Conservation (phyloP, 2,113 vertebrate genomes). For the Passer montanus region DNA sequence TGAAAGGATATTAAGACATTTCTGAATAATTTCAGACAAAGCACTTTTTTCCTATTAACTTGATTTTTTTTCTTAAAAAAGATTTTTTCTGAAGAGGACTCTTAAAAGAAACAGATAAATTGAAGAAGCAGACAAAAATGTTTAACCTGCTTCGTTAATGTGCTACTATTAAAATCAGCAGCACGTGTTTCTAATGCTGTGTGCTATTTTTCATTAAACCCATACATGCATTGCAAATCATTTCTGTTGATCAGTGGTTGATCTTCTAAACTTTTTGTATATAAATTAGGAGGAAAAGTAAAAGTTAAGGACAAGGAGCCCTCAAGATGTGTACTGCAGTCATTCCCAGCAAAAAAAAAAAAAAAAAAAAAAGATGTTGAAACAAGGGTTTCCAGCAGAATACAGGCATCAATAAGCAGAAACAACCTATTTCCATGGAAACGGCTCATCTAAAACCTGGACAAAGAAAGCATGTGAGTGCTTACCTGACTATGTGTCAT, state of each 20-base stretch:
- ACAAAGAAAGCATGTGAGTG: neutral
- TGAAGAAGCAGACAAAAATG: neutral
- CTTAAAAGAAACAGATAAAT: neutral
- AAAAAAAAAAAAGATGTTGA: neutral
- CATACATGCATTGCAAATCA: neutral
- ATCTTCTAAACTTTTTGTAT: neutral
- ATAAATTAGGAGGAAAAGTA: neutral
- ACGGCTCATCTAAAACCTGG: neutral
- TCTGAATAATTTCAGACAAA: neutral
- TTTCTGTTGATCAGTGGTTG: neutral
- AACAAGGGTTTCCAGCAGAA: neutral
- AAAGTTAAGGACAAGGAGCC: neutral
- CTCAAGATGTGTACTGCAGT: neutral
- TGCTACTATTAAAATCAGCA: neutral
- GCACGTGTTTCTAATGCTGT: neutral
- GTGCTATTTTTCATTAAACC: neutral
- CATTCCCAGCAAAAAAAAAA: neutral
- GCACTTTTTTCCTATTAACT: neutral
- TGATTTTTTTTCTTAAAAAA: neutral
- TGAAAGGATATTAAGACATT: neutral
- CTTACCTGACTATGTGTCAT: neutral
- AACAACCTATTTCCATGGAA: conserved; percentile 30
- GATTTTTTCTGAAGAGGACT: neutral
- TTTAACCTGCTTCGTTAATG: neutral
- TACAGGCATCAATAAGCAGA: neutral